Conservation (phyloP, 1,140 invertebrate species). For the Leguminivora glycinivorella region DNA sequence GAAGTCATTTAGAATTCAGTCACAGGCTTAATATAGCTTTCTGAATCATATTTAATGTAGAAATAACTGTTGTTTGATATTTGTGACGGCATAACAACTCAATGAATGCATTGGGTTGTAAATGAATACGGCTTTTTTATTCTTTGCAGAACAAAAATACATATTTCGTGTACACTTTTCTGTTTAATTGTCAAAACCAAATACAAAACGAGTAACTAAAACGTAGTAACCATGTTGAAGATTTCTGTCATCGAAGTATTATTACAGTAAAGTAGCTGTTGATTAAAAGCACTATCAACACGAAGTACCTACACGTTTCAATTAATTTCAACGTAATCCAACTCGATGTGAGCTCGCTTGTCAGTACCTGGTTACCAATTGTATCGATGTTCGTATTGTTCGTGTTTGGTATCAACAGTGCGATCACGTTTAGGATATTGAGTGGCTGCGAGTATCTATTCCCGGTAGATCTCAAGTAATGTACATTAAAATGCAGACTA, state of each 20-base stretch:
- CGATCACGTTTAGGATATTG: constrained; percentile 65
- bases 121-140: neutral
- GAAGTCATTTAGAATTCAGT: neutral
- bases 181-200: neutral
- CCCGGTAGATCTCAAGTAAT: neutral
- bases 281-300: neutral
- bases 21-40: constrained; percentile 7
- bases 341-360: neutral
- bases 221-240: neutral
- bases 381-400: constrained; percentile 39
- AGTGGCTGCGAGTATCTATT: constrained; percentile 33
- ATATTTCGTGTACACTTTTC: neutral
- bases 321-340: neutral
- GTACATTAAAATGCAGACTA: constrained; percentile 19
- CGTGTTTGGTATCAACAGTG: constrained; percentile 63
- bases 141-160: neutral
- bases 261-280: neutral
- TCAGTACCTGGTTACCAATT: constrained; percentile 9
- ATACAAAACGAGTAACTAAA: neutral
- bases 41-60: neutral
- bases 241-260: neutral
- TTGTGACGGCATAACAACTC: neutral
- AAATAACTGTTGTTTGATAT: neutral
- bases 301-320: neutral
- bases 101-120: neutral